Evolutionary conservation across 2,797 vertebrate species (phyloP), one percentile per base, ranked within the genome.

Genomic region (Etheostoma perlongum): DNA sequence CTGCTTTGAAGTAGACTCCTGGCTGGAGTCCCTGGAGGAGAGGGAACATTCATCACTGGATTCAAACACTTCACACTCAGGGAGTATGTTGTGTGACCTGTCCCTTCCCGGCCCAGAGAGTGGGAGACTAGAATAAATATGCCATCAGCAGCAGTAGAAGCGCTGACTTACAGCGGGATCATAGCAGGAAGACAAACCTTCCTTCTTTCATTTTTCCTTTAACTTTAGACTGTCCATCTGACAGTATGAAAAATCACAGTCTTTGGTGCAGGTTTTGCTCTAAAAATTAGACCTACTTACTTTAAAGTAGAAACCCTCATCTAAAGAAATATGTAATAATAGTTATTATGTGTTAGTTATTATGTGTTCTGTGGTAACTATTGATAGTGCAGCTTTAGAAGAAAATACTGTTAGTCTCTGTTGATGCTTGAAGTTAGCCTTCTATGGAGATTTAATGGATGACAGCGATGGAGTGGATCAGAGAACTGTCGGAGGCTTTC

Each of bases 41-140:
- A 84, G 76, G 8, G 33, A 83, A 73, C 72, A 88, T 92, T 89
- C 79, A 85, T 90, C 89, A 88, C 60, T 1, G 1, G 65, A 79
- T 78, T 91, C 82, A 91, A 88, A 90, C 84, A 85, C 80, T 83
- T 89, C 80, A 81, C 68, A 76, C 78, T 77, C 23, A 27, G 69
- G 70, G 15, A 52, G 74, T 70, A 72, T 78, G 63, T 61, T n/a
- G 49, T 72, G 74, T 85, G 70, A 78, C 72, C 81, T 75, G 47
- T 88, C 76, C 62, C 53, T 74, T 87, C 70, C 57, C 16, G 30
- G 58, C 62, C 72, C 10, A 44, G 16, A 70, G 53, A 82, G 85
- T 87, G 47, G 58, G 66, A 78, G 66, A 78, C 59, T 84, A 86
- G 89, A 88, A 85, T 86, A 91, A 91, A 94, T 88, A 89, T 79